Base-by-base conservation (phyloP, 2,888 invertebrate species). In the Barypeithes pellucidus region DNA sequence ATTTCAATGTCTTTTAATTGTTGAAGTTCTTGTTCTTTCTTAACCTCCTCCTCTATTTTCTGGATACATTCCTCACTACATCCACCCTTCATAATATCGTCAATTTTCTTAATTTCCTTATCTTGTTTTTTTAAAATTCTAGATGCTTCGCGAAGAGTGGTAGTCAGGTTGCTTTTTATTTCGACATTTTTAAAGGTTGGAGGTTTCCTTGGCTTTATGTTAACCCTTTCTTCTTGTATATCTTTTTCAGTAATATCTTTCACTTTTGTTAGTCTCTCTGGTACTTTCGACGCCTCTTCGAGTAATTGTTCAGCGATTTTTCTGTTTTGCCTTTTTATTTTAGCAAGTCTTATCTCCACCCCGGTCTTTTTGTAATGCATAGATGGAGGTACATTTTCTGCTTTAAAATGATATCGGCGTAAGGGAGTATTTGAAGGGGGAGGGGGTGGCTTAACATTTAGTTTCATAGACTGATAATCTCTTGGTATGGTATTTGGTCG, bases 1-100 rank as follows among this genome's bases (percentile, higher is more conserved):
- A 84, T 87, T 85, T 90, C 89, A 74, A 90, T 89, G 50, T 88
- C 87, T 68, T 88, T 84, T 33, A 90, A 76, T 61, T 88, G 82
- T 79, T 88, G 85, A 79, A 87, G 86, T 81, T 89, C 87, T 60
- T 82, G 85, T 78, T 87, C 85, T 80, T 87, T 84, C 52, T 88
- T 86, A 61, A 87, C 85, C 71, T 86, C 84, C 67, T 87, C 85
- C 78, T 88, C 85, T 24, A 90, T 74, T 76, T 86, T 84, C 75
- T 87, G 85, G 43, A 88, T 81, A 79, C 85, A 86, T 0, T 82
- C 78, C 11, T 86, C 83, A 79, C 88, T 87, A 75, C 83, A 85
- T 71, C 87, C 88, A 67, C 87, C 88, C 74, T 83, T 84, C 12
- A 89, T 79, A 62, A 90, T 81, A 67, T 88, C 86, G 78, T 89